phyloP scores from a whole-genome alignment of 2,113 vertebrate genomes.

The Macrotus californicus region DNA sequence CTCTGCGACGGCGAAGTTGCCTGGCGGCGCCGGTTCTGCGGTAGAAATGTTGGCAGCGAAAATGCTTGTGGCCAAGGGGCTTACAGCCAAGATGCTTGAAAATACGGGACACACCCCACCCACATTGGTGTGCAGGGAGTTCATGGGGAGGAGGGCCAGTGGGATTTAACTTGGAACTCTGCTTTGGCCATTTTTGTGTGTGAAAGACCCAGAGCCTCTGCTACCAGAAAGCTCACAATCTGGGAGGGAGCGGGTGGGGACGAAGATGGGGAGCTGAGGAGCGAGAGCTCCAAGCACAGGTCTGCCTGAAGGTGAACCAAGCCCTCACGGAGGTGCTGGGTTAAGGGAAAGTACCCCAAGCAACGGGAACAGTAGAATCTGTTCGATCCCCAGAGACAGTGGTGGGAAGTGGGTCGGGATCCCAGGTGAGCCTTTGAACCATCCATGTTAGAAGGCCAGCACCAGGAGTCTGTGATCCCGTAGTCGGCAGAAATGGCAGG shows the following conservation, averaged over 20 bases:
- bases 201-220: background rate
- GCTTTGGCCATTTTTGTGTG: background rate
- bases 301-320: fast-evolving
- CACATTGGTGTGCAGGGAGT: background rate
- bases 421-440: background rate
- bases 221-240: background rate
- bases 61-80: background rate
- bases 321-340: background rate
- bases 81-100: background rate
- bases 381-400: background rate
- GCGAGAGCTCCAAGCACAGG: background rate
- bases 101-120: background rate
- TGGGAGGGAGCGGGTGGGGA: background rate
- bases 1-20: background rate
- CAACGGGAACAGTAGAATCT: background rate
- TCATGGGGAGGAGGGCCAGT: background rate
- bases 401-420: background rate
- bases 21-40: background rate
- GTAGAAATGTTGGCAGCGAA: background rate
- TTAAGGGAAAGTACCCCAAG: background rate
- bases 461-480: background rate
- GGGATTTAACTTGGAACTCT: background rate
- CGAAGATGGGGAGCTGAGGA: no score
- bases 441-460: background rate
- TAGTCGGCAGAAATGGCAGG: background rate